A percentile compares a stretch with the other conserved stretches of the same genome.
These are phyloP conservation scores for Ophioderma brevispina DNA, from an alignment of 35 echinoderm and acorn worm species.

Conservation along the genomic window DNA sequence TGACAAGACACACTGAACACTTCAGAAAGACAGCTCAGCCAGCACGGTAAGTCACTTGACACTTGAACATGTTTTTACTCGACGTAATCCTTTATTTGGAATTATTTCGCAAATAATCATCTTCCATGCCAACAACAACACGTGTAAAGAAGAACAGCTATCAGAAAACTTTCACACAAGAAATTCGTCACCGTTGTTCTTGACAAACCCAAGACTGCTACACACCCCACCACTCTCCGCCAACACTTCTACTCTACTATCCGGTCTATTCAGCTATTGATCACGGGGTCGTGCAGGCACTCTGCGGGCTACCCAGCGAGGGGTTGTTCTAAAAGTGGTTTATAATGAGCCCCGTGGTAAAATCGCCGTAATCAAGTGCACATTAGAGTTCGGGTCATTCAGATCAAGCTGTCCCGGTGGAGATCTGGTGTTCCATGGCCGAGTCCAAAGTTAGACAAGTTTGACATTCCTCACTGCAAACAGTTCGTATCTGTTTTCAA, in stretches of 20 bases:
- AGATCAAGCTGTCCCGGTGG: neutral
- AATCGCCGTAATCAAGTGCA: conserved; percentile 4
- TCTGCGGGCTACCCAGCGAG: neutral
- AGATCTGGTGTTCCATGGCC: neutral
- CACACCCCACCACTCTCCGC: neutral
- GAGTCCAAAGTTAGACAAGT: neutral
- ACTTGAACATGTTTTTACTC: no score
- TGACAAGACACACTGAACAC: no score
- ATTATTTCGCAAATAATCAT: no score
- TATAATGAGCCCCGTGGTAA: conserved; percentile 5
- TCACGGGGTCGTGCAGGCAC: neutral
- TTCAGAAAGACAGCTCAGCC: no score
- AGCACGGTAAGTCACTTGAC: no score
- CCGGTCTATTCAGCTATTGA: neutral
- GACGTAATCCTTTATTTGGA: no score
- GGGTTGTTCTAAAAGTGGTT: conserved; percentile 13
- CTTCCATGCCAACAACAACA: no score
- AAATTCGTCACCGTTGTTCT: no score
- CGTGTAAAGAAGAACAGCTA: no score
- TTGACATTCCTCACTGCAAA: neutral
- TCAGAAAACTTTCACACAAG: no score
- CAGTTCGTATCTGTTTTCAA: neutral
- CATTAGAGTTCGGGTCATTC: neutral
- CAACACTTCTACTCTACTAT: neutral
- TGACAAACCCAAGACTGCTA: no score